These are phyloP conservation scores for Hypsibius dujardini DNA, from an alignment of 1,140 invertebrate genomes.

Conservation along the genomic window DNA sequence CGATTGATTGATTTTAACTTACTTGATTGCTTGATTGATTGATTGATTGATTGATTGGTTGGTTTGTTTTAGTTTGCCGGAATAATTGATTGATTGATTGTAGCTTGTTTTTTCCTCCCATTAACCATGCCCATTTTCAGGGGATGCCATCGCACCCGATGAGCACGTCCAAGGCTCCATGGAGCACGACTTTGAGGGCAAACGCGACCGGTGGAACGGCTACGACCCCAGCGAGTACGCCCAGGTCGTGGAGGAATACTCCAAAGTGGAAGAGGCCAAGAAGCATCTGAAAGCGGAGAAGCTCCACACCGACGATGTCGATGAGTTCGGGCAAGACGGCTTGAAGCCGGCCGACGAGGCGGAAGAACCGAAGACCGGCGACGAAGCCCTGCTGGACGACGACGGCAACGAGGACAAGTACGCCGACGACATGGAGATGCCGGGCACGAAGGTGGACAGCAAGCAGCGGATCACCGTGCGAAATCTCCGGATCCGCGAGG, in stretches of 20 bases:
- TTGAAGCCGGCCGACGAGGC: constrained; percentile 73
- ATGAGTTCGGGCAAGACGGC: constrained; percentile 51
- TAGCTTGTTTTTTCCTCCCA: too few species aligned
- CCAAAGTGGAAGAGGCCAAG: constrained; percentile 58
- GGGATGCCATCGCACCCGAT: constrained; percentile 65
- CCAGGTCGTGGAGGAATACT: constrained; percentile 71
- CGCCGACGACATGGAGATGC: constrained; percentile 62
- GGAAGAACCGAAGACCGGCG: constrained; percentile 48
- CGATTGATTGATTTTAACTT: too few species aligned
- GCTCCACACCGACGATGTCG: constrained; percentile 37
- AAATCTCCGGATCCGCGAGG: constrained; percentile 92
- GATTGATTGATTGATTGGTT: too few species aligned
- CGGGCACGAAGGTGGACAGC: constrained; percentile 92
- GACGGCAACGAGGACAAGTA: constrained; percentile 41
- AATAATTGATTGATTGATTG: too few species aligned
- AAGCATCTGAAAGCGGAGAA: constrained; percentile 66
- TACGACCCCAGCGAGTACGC: constrained; percentile 77
- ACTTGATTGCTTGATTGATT: too few species aligned
- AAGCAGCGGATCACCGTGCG: constrained; percentile 95
- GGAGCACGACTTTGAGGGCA: constrained; percentile 71
- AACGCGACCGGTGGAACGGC: constrained; percentile 91
- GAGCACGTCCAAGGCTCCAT: constrained; percentile 63
- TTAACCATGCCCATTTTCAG: too few species aligned
- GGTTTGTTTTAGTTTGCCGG: too few species aligned
- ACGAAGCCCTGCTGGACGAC: constrained; percentile 34